phyloP scores from a whole-genome alignment of 37 sponge, comb jelly and placozoan species.

The Geodia barretti region DNA sequence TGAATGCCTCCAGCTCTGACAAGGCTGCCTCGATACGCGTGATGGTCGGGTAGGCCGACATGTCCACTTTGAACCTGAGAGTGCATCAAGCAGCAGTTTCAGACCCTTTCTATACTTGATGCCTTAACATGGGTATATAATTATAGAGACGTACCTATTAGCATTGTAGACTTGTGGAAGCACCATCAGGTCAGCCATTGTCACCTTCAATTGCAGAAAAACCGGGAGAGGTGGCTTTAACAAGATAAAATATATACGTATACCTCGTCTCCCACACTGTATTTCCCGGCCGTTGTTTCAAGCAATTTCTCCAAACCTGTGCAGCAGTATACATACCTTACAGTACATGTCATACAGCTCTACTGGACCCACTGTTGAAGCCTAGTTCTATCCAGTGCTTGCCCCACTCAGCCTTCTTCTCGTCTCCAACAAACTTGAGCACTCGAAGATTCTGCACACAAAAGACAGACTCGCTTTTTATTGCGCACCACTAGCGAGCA shows the following conservation, averaged over 20 bases:
- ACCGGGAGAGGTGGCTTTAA: neutral
- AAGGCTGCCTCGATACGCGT: constrained; percentile 73
- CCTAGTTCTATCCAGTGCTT: constrained; percentile 93
- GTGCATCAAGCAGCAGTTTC: too few species aligned
- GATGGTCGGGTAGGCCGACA: constrained; percentile 84
- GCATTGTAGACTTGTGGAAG: constrained; percentile 97
- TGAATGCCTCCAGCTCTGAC: constrained; percentile 70
- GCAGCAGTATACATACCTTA: neutral
- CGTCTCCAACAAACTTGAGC: constrained; percentile 88
- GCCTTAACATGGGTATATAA: neutral
- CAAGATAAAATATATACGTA: neutral
- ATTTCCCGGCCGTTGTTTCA: constrained; percentile 77
- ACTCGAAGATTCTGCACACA: constrained; percentile 91
- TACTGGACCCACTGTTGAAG: constrained; percentile 62
- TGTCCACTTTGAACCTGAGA: constrained; percentile 93
- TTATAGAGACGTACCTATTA: constrained; percentile 55
- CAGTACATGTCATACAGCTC: neutral
- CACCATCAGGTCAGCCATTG: constrained; percentile 94
- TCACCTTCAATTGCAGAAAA: constrained; percentile 45
- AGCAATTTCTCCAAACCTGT: constrained; percentile 86
- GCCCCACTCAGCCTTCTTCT: constrained; percentile 94
- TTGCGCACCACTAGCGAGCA: too few species aligned
- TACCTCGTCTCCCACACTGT: constrained; percentile 97
- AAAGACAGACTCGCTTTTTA: too few species aligned
- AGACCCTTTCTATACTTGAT: neutral